Conservation (phyloP, 2,113 vertebrate genomes). For the Oceanodroma tethys region DNA sequence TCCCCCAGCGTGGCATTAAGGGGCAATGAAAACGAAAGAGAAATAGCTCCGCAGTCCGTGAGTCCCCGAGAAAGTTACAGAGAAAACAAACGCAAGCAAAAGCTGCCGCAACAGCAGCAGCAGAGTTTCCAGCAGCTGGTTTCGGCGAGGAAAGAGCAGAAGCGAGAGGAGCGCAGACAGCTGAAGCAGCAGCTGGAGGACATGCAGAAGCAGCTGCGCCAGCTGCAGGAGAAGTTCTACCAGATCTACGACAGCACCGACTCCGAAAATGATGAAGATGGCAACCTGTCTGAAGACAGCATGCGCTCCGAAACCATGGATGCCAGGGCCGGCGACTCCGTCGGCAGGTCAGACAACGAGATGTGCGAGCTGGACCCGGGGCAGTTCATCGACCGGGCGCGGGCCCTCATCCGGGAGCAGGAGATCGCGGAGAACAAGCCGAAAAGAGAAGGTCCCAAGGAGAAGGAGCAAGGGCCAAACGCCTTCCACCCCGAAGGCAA, state of each 20-base stretch:
- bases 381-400: slow-evolving; percentile 90
- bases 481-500: slow-evolving; percentile 89
- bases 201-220: slow-evolving; percentile 99
- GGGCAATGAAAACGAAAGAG: slow-evolving; percentile 88
- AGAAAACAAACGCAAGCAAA: slow-evolving; percentile 99
- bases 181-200: slow-evolving; percentile 98
- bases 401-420: slow-evolving; percentile 91
- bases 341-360: slow-evolving; percentile 85
- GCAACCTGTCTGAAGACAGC: slow-evolving; percentile 96
- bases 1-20: slow-evolving; percentile 91
- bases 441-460: slow-evolving; percentile 83
- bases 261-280: slow-evolving; percentile 96
- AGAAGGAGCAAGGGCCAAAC: slow-evolving; percentile 78
- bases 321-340: slow-evolving; percentile 73
- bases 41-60: slow-evolving; percentile 83
- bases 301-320: slow-evolving; percentile 91
- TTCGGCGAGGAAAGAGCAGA: slow-evolving; percentile 93
- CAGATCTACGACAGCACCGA: slow-evolving; percentile 99
- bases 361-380: slow-evolving; percentile 91
- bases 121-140: slow-evolving; percentile 98
- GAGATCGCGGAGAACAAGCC: slow-evolving; percentile 83
- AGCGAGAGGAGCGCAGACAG: slow-evolving; percentile 93
- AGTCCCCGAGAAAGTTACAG: slow-evolving; percentile 92
- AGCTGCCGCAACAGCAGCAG: slow-evolving; percentile 97
- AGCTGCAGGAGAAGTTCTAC: slow-evolving; percentile 99